Conservation (phyloP, 2,888 invertebrate genomes). For the Mesorhabditis spiculigera region DNA sequence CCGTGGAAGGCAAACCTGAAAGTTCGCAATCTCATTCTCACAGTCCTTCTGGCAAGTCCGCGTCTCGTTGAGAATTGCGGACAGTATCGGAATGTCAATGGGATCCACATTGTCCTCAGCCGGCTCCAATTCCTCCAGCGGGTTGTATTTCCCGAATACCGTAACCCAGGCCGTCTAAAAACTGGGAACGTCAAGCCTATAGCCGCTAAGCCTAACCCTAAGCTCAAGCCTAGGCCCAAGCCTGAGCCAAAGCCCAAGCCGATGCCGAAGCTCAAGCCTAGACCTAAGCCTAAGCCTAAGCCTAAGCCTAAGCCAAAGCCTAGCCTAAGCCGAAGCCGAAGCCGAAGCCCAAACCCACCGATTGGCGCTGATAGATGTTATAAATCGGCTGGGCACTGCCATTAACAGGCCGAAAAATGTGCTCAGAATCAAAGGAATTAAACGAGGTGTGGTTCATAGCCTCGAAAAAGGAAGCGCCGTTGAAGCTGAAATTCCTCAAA, state of each 20-base stretch:
- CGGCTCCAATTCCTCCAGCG: neutral
- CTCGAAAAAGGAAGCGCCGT: neutral
- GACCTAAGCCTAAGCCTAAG: no score
- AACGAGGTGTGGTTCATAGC: neutral
- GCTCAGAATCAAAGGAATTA: neutral
- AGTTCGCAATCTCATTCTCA: neutral
- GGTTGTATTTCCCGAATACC: neutral
- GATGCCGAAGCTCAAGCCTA: no score
- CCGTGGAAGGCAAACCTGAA: neutral
- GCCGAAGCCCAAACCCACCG: neutral
- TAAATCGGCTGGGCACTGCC: neutral
- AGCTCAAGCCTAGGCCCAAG: no score
- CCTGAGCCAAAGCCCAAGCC: no score
- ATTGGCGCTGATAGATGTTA: neutral
- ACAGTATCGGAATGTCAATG: neutral
- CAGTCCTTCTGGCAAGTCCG: no score
- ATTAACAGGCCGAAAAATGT: neutral
- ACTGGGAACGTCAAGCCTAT: neutral
- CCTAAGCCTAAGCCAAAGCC: no score
- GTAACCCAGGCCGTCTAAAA: neutral
- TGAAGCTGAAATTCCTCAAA: constrained; percentile 1
- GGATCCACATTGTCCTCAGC: neutral
- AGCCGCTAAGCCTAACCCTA: neutral
- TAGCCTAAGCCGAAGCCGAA: neutral
- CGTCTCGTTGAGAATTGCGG: neutral